These are phyloP conservation scores for Rhinolophus sinicus DNA, from an alignment of 2,113 vertebrate species.

Conservation along the genomic window DNA sequence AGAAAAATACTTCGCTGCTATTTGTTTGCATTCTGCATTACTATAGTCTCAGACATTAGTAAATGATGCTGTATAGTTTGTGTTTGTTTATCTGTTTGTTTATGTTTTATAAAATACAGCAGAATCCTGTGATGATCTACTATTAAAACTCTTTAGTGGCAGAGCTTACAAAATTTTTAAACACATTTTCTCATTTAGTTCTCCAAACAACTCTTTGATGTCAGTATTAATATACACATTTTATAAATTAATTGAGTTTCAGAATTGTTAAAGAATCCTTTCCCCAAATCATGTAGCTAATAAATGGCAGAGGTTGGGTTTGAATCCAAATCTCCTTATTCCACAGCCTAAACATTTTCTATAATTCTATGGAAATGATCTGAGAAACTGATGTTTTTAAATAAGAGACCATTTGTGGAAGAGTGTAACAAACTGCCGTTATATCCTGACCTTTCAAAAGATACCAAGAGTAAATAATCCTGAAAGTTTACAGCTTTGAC, in stretches of 20 bases:
- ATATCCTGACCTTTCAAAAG: constrained; percentile 12
- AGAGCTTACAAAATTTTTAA: background rate
- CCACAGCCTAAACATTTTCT: background rate
- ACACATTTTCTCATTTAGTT: background rate
- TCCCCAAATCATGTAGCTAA: background rate
- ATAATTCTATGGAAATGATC: background rate
- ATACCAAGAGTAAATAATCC: background rate
- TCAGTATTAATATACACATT: background rate
- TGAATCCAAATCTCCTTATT: background rate
- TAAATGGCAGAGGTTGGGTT: background rate
- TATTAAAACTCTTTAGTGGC: background rate
- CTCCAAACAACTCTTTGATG: background rate
- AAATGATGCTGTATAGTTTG: background rate
- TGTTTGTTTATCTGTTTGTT: background rate
- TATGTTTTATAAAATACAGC: background rate
- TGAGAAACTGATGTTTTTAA: background rate
- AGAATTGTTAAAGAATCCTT: background rate
- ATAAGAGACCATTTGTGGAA: background rate
- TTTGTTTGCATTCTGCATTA: constrained; percentile 25
- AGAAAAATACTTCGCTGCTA: background rate
- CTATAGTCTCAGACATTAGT: background rate
- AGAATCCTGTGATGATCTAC: background rate
- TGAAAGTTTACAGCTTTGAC: background rate
- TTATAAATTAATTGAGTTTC: background rate
- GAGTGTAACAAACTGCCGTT: background rate